These are phyloP conservation scores for Bos javanicus DNA, from an alignment of 2,113 vertebrate species.

Conservation along the genomic window DNA sequence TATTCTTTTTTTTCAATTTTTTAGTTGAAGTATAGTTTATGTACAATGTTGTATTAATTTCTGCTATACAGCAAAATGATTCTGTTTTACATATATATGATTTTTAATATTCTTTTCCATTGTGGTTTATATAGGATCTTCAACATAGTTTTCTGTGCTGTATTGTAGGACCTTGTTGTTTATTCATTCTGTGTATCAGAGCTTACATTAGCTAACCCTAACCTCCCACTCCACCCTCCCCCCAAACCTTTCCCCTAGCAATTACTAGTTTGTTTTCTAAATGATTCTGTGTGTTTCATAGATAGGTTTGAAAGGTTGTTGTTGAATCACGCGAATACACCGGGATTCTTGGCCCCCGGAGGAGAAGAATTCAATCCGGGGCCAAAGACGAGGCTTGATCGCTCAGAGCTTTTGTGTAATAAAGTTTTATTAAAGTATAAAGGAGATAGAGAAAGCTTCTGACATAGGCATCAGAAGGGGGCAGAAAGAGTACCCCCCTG, in stretches of 20 bases:
- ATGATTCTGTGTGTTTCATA: not conserved
- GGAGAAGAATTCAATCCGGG: too few species aligned
- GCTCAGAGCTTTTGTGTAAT: too few species aligned
- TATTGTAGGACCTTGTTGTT: not conserved
- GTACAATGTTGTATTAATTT: not conserved
- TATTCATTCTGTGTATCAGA: not conserved
- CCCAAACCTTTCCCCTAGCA: not conserved
- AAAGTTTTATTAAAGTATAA: too few species aligned
- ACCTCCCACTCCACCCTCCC: not conserved
- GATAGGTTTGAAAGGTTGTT: too few species aligned
- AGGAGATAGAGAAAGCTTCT: too few species aligned
- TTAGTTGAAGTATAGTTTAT: not conserved
- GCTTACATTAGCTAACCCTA: not conserved
- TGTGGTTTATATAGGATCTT: not conserved
- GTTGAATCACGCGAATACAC: too few species aligned
- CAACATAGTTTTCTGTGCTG: not conserved
- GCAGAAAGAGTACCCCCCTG: too few species aligned
- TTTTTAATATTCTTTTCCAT: not conserved
- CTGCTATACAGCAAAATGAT: not conserved
- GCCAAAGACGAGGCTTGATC: too few species aligned
- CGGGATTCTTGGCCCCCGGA: too few species aligned
- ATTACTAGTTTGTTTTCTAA: not conserved
- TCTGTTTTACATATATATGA: not conserved
- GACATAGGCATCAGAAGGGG: too few species aligned
- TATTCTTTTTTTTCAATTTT: not conserved